A percentile compares a stretch with the other conserved stretches of the same genome.
Conservation (phyloP, 2,113 vertebrate species). For the Grallaria varia region DNA sequence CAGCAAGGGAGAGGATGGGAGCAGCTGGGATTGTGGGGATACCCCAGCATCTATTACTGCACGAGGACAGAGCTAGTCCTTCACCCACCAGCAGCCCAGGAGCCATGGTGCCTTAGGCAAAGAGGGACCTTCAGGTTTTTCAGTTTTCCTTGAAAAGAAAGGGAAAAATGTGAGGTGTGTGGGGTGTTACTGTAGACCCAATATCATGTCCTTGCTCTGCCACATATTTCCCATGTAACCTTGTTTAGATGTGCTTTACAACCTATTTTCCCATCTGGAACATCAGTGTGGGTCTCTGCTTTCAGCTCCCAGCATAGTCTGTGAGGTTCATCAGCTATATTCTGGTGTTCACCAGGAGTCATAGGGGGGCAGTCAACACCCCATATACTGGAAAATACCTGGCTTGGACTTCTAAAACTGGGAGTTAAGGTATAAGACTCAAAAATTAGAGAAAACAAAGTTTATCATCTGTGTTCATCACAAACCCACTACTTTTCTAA, state of each 20-base stretch:
- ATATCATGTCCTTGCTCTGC: not conserved
- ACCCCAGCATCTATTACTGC: not conserved
- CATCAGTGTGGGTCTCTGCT: not conserved
- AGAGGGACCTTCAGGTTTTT: not conserved
- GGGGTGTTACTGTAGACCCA: not conserved
- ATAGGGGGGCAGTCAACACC: not conserved
- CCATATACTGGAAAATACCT: not conserved
- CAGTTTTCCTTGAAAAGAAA: not conserved
- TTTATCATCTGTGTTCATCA: not conserved
- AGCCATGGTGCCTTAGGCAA: not conserved
- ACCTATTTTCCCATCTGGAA: not conserved
- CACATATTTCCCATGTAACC: not conserved
- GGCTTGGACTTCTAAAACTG: not conserved
- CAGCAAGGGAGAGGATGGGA: not conserved
- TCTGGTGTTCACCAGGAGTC: not conserved
- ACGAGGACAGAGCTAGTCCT: not conserved
- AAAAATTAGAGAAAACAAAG: not conserved
- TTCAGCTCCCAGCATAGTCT: not conserved
- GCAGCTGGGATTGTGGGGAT: not conserved
- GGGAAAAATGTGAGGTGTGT: not conserved
- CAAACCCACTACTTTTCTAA: not conserved
- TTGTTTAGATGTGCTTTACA: not conserved
- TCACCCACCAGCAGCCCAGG: not conserved
- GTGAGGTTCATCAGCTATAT: not conserved
- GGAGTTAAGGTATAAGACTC: not conserved